Percentiles rank a stretch among this genome's conserved stretches.
These are phyloP conservation scores for Liasis olivaceus DNA, from an alignment of 2,797 vertebrate species.

Conservation along the genomic window DNA sequence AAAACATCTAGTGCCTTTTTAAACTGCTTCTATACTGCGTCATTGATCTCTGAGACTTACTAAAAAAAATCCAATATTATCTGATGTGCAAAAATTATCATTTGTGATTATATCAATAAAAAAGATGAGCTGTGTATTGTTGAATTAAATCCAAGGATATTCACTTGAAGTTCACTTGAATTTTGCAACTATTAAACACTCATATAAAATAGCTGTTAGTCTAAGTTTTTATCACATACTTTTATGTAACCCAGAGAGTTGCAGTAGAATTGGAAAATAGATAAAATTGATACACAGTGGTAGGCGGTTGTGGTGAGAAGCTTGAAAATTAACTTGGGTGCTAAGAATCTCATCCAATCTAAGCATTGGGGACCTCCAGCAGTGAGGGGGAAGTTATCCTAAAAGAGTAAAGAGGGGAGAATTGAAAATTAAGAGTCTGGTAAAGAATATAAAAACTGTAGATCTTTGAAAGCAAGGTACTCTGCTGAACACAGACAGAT, in stretches of 20 bases:
- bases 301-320: not conserved
- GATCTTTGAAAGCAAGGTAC: not conserved
- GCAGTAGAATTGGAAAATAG: not conserved
- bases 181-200: not conserved
- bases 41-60: not conserved
- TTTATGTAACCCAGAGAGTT: not conserved
- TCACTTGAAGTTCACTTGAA: not conserved
- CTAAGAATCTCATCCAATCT: not conserved
- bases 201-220: not conserved
- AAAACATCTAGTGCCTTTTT: constrained; percentile 6
- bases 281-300: not conserved
- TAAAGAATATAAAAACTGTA: not conserved
- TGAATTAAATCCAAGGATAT: not conserved
- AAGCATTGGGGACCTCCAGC: not conserved
- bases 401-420: not conserved
- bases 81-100: not conserved
- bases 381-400: not conserved
- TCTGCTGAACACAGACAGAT: not conserved
- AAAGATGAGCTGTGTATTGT: not conserved
- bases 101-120: not conserved
- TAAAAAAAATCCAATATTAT: not conserved
- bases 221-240: not conserved
- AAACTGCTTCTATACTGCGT: not conserved
- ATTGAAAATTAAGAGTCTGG: not conserved
- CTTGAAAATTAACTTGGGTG: not conserved